A percentile compares a stretch with the other conserved stretches of the same genome.
phyloP scores from a whole-genome alignment of 2,113 vertebrate genomes.

The Hyaena hyaena region DNA sequence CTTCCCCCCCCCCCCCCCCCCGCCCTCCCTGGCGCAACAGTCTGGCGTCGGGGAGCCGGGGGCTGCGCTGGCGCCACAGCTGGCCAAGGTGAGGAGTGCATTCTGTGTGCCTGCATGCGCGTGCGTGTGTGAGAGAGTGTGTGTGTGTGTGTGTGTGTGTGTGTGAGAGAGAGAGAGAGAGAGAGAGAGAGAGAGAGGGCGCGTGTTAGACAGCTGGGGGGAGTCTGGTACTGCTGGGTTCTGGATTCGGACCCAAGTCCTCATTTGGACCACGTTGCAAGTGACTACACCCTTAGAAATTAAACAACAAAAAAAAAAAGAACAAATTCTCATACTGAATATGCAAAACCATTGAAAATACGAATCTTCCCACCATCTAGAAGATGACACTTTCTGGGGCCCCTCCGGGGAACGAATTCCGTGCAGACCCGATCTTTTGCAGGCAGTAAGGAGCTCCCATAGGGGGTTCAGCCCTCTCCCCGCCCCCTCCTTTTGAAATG shows the following conservation, averaged over 20 bases:
- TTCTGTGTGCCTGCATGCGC: neutral
- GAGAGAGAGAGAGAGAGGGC: neutral
- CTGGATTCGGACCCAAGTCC: conserved; percentile 37
- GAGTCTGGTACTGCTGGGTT: conserved; percentile 42
- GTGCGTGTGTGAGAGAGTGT: neutral
- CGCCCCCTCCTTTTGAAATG: neutral
- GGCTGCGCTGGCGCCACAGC: conserved; percentile 64
- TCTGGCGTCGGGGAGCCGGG: neutral
- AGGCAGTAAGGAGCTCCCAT: neutral
- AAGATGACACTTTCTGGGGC: conserved; percentile 7
- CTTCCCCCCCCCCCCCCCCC: neutral
- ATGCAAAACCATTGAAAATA: conserved; percentile 39
- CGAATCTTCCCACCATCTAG: neutral
- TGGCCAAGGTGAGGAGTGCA: conserved; percentile 74
- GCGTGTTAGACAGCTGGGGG: neutral
- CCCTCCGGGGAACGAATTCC: conserved; percentile 55
- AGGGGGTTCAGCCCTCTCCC: neutral
- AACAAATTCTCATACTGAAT: conserved; percentile 27
- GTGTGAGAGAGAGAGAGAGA: neutral
- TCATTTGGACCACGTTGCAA: conserved; percentile 48
- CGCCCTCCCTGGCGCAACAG: neutral
- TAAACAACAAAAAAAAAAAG: neutral
- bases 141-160: neutral
- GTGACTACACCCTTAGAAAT: conserved; percentile 54
- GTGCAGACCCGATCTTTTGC: conserved; percentile 5